These are phyloP conservation scores for Chaetodon trifascialis DNA, from an alignment of 2,113 vertebrate species.

Conservation along the genomic window DNA sequence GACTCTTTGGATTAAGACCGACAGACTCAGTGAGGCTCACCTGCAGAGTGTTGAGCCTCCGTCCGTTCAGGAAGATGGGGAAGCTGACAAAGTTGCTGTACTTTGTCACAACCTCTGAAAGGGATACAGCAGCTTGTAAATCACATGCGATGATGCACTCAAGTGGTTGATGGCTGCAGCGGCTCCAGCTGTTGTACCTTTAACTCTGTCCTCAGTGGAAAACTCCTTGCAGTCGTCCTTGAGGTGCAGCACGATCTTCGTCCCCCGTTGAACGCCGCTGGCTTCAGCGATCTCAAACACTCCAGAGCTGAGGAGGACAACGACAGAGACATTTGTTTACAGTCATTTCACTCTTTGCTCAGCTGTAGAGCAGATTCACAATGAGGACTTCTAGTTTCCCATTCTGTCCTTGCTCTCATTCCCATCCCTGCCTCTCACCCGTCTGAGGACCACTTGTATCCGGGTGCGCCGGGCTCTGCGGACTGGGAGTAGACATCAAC, in stretches of 20 bases:
- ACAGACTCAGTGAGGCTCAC: conserved; percentile 74
- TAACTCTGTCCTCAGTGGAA: conserved; percentile 91
- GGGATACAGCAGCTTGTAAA: conserved; percentile 3
- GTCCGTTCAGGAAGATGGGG: conserved; percentile 94
- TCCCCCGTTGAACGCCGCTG: conserved; percentile 91
- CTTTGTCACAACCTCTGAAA: conserved; percentile 93
- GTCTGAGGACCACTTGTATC: conserved; percentile 95
- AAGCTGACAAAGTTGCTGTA: conserved; percentile 99
- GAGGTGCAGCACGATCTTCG: conserved; percentile 94
- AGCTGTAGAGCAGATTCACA: neutral
- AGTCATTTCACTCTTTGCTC: neutral
- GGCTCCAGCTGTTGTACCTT: conserved; percentile 81
- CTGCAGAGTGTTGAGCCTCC: conserved; percentile 93
- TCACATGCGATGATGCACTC: neutral
- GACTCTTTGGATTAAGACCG: neutral
- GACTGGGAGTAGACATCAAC: conserved; percentile 93
- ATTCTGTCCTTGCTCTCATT: neutral
- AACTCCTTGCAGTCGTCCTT: conserved; percentile 96
- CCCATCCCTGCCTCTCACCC: conserved; percentile 83
- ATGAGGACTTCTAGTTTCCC: no score
- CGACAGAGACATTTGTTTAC: neutral
- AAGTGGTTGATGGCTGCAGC: neutral
- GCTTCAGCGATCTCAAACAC: conserved; percentile 94
- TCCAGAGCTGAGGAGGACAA: conserved; percentile 87
- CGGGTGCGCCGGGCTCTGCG: conserved; percentile 78